phyloP scores from a whole-genome alignment of 1,140 invertebrate genomes.

The Drosophila nasuta region DNA sequence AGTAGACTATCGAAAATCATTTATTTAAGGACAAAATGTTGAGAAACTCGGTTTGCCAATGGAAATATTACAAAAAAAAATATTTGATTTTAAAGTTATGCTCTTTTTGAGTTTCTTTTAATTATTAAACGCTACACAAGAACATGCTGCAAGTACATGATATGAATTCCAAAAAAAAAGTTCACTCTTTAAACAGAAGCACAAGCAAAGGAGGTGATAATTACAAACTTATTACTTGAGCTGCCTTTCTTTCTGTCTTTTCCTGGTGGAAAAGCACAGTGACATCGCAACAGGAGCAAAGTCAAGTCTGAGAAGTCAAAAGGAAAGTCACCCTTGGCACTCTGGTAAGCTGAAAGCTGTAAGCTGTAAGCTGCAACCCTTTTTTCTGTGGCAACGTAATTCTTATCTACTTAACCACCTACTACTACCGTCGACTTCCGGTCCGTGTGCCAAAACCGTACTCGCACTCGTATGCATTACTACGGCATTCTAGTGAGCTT shows the following conservation, averaged over 20 bases:
- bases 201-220: constrained; percentile 24
- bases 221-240: constrained; percentile 40
- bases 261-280: background rate
- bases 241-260: background rate
- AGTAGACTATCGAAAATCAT: no score
- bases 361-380: constrained; percentile 20
- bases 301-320: constrained; percentile 1
- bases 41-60: no score
- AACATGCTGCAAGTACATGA: no score
- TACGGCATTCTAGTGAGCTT: constrained; percentile 43
- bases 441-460: background rate
- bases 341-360: background rate
- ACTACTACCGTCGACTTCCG: background rate
- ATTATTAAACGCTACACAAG: no score
- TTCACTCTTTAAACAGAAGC: no score
- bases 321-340: background rate
- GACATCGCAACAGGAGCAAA: constrained; percentile 5
- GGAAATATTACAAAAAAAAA: no score
- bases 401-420: constrained; percentile 22
- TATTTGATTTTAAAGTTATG: no score
- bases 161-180: no score
- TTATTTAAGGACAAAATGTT: no score
- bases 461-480: background rate
- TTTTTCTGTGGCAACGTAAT: constrained; percentile 4
- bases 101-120: no score